A percentile compares a stretch with the other conserved stretches of the same genome.
Conservation (phyloP, 2,888 invertebrate species). For the Trichogramma dendrolimi region DNA sequence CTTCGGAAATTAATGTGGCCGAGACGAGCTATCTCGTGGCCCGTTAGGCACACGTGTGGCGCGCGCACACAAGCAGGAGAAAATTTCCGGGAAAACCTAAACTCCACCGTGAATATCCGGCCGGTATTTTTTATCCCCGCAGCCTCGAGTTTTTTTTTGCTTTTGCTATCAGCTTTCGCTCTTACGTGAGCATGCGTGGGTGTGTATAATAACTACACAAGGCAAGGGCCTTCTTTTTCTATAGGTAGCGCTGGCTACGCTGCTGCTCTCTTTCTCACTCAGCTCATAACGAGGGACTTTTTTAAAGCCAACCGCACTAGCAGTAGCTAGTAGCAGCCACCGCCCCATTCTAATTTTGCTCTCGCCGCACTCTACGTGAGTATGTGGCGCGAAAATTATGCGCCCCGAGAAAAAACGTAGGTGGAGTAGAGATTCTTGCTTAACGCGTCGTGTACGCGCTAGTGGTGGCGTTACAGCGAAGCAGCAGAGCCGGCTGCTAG, state of each 20-base stretch:
- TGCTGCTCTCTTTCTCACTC: neutral
- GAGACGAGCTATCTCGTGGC: neutral
- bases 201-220: no score
- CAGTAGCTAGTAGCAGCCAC: no score
- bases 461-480: neutral
- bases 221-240: neutral
- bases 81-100: no score
- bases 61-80: no score
- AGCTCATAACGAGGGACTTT: slow-evolving; percentile 6
- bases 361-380: neutral
- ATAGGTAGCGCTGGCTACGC: neutral
- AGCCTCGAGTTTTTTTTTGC: neutral
- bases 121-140: slow-evolving; percentile 2
- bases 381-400: slow-evolving; percentile 9
- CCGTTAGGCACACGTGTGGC: no score
- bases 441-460: neutral
- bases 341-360: slow-evolving; percentile 17
- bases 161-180: neutral
- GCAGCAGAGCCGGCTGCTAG: slow-evolving; percentile 22
- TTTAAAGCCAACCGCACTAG: slow-evolving; percentile 3
- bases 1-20: slow-evolving; percentile 44
- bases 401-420: neutral
- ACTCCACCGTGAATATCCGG: no score
- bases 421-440: neutral
- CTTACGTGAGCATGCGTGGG: no score